Evolutionary conservation across 2,113 vertebrate species (phyloP).

Genomic region (Lepidothrix coronata): DNA sequence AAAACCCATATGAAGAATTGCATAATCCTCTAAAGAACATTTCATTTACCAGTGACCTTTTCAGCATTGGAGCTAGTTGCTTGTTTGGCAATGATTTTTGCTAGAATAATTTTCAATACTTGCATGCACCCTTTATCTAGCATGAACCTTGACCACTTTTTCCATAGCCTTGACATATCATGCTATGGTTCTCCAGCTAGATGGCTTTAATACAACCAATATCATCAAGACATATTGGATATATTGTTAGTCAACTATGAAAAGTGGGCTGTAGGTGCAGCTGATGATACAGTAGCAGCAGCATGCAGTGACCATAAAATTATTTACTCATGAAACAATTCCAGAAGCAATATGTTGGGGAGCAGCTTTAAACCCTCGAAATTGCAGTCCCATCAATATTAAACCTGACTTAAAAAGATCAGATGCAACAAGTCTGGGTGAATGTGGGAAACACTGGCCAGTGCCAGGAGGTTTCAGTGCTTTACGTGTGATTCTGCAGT

Average conservation of each 20-base stretch:
- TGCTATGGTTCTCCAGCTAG: background rate
- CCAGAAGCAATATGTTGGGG: background rate
- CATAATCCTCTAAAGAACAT: slow-evolving; percentile 49
- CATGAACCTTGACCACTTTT: background rate
- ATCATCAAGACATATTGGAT: background rate
- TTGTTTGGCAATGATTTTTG: slow-evolving; percentile 52
- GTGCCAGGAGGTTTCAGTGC: background rate
- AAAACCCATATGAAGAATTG: slow-evolving; percentile 58
- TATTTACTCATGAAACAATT: background rate
- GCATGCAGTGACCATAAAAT: background rate
- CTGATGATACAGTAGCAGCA: background rate
- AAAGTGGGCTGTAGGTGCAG: background rate
- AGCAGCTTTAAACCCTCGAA: background rate
- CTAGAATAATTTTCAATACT: slow-evolving; percentile 21
- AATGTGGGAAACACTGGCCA: background rate
- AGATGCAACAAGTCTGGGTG: background rate
- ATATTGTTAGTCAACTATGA: background rate
- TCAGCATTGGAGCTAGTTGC: slow-evolving; percentile 6
- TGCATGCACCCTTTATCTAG: background rate
- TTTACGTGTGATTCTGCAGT: background rate
- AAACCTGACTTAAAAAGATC: background rate
- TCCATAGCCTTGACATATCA: background rate
- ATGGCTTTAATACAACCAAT: background rate
- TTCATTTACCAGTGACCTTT: slow-evolving; percentile 69
- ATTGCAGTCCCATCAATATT: fast-evolving